Conservation (phyloP, 2,113 vertebrate genomes). For the Pleuronectes platessa region DNA sequence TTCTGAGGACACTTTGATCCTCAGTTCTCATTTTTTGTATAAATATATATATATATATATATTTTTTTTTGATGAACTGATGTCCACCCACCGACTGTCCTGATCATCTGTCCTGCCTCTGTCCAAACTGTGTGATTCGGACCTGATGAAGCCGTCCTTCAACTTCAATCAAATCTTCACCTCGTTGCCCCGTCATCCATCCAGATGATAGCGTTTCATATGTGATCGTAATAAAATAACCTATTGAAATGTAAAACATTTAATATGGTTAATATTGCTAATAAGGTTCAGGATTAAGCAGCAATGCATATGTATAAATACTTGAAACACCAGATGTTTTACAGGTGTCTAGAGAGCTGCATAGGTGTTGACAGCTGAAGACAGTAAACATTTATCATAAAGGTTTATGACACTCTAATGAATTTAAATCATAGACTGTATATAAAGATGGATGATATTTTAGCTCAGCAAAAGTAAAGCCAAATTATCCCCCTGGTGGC, state of each 20-base stretch:
- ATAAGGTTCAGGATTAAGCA: too few species aligned
- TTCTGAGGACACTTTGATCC: slow-evolving; percentile 11
- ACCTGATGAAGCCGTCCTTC: neutral
- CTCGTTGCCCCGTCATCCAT: neutral
- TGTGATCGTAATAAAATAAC: neutral
- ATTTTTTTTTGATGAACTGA: slow-evolving; percentile 1
- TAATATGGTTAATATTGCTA: neutral
- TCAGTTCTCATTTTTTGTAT: neutral
- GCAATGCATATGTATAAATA: too few species aligned
- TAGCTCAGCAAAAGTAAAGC: too few species aligned
- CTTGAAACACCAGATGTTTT: too few species aligned
- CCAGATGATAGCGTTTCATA: neutral
- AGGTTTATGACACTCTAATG: too few species aligned
- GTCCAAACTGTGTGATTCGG: neutral
- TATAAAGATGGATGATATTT: too few species aligned
- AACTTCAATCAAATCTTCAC: neutral
- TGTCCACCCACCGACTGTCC: neutral
- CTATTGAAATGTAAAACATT: neutral
- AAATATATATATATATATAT: too few species aligned
- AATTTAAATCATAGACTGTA: too few species aligned
- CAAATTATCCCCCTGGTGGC: too few species aligned
- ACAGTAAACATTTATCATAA: too few species aligned
- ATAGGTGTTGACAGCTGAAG: too few species aligned
- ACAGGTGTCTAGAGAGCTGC: too few species aligned
- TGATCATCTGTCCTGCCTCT: slow-evolving; percentile 2